These are phyloP conservation scores for Phasia obesa DNA, from an alignment of 2,888 invertebrate genomes.

Conservation along the genomic window DNA sequence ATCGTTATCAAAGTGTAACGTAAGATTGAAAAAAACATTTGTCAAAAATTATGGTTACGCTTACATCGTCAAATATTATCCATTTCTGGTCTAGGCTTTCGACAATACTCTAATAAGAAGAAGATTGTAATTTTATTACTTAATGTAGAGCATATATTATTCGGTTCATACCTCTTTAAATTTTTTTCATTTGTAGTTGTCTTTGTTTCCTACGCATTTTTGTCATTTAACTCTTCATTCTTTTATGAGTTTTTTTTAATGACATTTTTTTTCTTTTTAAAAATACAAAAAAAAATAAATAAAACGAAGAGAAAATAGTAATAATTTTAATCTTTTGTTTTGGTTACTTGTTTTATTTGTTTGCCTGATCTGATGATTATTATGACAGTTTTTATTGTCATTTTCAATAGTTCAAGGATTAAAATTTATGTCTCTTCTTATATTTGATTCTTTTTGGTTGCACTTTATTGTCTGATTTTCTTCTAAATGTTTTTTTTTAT, in stretches of 20 bases:
- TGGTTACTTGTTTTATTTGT: slow-evolving; percentile 48
- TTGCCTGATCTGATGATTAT: slow-evolving; percentile 76
- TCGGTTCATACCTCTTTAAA: neutral
- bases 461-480: slow-evolving; percentile 35
- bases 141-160: neutral
- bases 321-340: slow-evolving; percentile 61
- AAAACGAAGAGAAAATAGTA: slow-evolving; percentile 1
- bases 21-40: no score
- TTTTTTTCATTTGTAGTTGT: neutral
- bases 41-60: no score
- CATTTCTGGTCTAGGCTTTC: no score
- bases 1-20: no score
- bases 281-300: slow-evolving; percentile 1
- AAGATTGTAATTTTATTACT: no score
- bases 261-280: slow-evolving; percentile 45
- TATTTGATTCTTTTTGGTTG: slow-evolving; percentile 41
- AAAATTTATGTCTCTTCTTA: slow-evolving; percentile 67
- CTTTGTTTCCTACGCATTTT: slow-evolving; percentile 60
- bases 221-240: slow-evolving; percentile 40
- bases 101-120: no score
- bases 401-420: slow-evolving; percentile 74
- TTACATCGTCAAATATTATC: no score
- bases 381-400: slow-evolving; percentile 79
- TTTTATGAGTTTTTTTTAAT: slow-evolving; percentile 38
- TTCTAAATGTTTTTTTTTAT: slow-evolving; percentile 18